Evolutionary conservation across 1,140 invertebrate species (phyloP).

Genomic region (Drosophila willistoni): DNA sequence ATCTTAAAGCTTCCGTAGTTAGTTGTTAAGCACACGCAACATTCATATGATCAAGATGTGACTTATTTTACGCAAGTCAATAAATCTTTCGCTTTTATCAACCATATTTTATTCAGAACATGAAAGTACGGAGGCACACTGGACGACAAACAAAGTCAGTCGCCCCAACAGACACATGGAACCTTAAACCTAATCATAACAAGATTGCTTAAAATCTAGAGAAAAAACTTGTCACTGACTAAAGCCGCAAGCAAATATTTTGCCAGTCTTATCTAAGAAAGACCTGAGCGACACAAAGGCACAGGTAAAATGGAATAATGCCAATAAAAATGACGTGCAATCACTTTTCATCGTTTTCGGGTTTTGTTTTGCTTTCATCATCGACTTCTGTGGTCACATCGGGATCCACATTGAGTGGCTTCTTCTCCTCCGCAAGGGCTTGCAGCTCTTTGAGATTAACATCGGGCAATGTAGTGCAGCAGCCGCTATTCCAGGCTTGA

Average conservation of each 20-base stretch:
- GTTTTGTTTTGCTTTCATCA: constrained; percentile 30
- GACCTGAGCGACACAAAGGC: constrained; percentile 26
- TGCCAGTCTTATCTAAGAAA: constrained; percentile 41
- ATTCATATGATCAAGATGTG: constrained; percentile 1
- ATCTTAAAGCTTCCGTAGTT: not conserved
- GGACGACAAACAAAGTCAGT: constrained; percentile 29
- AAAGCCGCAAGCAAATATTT: constrained; percentile 50
- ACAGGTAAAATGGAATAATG: constrained; percentile 64
- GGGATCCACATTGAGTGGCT: constrained; percentile 41
- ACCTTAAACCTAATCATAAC: constrained; percentile 24
- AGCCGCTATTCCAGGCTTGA: constrained; percentile 86
- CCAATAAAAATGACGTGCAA: constrained; percentile 59
- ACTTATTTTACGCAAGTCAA: not conserved
- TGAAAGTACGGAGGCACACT: not conserved
- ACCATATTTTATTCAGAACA: constrained; percentile 36
- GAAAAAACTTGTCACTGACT: constrained; percentile 33
- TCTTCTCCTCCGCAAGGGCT: constrained; percentile 44
- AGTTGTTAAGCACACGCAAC: not conserved
- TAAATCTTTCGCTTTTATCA: constrained; percentile 35
- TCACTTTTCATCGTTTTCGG: constrained; percentile 42
- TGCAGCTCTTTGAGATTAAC: constrained; percentile 62
- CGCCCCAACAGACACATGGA: constrained; percentile 1
- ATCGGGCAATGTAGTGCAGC: constrained; percentile 32
- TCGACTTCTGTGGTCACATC: constrained; percentile 11
- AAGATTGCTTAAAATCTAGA: constrained; percentile 47